Evolutionary conservation across 1,140 invertebrate genomes (phyloP), one percentile per base, ranked within the genome.

Genomic region (Cydia fagiglandana): DNA sequence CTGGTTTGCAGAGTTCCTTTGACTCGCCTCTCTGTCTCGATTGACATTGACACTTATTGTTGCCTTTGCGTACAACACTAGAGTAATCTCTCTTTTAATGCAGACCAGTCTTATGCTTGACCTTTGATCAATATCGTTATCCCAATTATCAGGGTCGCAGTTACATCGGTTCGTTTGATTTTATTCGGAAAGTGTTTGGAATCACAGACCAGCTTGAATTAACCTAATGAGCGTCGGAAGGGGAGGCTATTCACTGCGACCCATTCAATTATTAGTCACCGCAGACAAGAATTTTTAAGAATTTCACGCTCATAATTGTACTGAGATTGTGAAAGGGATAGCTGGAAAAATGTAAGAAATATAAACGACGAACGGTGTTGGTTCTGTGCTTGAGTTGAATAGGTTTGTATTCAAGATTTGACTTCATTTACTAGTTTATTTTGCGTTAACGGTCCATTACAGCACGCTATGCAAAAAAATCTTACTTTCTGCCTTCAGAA

Each of bases 151-250:
- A n/a, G 28, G 24, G 10, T 34, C 24, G 38, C 28, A 68, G 20
- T 64, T 9, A 24, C 24, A 10, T 61, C 9, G 10, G 9, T 24
- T 10, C 17, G 64, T 68, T 68, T n/a, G 0, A 15, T 13, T 13
- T 2, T 15, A 68, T 10, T 68, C 30, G 15, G 15, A 34, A 34
- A 68, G 24, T 4, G 3, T 68, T 34, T 2, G 10, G 13, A 38
- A 68, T 68, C 0, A 6, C 30, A 34, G 24, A 12, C 64, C 64
- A 68, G 64, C n/a, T 68, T 38, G 64, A 68, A 68, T 68, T 38
- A 34, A 70, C 66, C 66, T 70, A 70, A 70, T 70, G 66, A 70
- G 66, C 30, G 64, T 68, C 30, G n/a, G 24, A 10, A 38, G 30
- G 28, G 30, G 61, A 34, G 28, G 34, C 34, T 70, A 38, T 38